Evolutionary conservation across 2,797 vertebrate genomes (phyloP).

Genomic region (Columba guinea): DNA sequence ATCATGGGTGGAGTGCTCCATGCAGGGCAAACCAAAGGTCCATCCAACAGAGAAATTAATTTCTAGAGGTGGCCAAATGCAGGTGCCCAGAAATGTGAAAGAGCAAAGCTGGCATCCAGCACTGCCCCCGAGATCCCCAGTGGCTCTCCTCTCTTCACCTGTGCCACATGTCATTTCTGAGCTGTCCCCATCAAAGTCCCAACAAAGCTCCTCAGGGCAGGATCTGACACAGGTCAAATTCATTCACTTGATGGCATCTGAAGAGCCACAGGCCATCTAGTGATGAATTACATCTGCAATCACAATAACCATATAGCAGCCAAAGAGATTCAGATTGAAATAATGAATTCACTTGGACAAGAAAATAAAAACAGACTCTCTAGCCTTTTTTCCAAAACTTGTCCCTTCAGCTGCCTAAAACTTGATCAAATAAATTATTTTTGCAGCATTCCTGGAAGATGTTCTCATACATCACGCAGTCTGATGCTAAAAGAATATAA

Average conservation of each 20-base stretch:
- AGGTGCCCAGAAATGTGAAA: background rate
- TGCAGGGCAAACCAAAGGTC: background rate
- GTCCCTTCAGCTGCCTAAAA: background rate
- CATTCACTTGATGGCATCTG: background rate
- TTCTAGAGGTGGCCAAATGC: background rate
- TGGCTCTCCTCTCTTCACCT: background rate
- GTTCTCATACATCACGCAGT: background rate
- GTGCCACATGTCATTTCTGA: background rate
- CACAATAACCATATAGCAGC: background rate
- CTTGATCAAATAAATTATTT: background rate
- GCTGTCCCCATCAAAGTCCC: background rate
- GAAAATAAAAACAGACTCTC: background rate
- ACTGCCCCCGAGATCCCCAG: accelerated
- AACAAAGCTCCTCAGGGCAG: background rate
- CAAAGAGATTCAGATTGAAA: background rate
- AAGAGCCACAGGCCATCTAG: background rate
- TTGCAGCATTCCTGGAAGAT: slow-evolving; percentile 2
- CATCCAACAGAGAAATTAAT: accelerated
- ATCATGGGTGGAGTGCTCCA: background rate
- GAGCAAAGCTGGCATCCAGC: background rate
- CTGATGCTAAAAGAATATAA: background rate
- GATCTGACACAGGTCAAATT: background rate
- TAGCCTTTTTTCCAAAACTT: slow-evolving; percentile 1
- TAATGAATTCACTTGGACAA: background rate
- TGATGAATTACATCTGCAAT: background rate